Conservation (phyloP, 2,113 vertebrate genomes). For the Narcine bancroftii region DNA sequence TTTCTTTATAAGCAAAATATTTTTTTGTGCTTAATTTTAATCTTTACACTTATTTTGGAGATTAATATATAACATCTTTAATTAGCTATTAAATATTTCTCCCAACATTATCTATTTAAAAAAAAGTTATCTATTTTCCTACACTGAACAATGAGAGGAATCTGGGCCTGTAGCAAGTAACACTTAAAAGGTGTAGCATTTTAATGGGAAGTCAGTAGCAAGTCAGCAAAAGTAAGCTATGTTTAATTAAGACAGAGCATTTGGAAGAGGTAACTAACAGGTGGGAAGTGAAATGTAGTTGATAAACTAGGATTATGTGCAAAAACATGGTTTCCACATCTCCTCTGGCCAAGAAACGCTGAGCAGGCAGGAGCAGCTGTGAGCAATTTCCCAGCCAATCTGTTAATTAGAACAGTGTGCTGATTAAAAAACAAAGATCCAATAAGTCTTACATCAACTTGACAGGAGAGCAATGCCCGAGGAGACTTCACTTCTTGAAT, state of each 20-base stretch:
- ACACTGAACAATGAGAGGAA: not conserved
- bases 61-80: not conserved
- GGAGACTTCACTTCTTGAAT: no score
- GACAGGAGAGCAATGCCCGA: no score
- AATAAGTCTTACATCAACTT: no score
- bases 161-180: not conserved
- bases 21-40: no score
- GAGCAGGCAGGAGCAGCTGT: not conserved
- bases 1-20: not conserved
- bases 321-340: not conserved
- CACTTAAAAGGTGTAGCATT: not conserved
- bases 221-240: not conserved
- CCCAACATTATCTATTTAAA: not conserved
- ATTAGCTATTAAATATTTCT: not conserved
- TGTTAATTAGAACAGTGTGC: slow-evolving; percentile 15
- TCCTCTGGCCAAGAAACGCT: not conserved
- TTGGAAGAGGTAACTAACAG: slow-evolving; percentile 3
- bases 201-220: not conserved
- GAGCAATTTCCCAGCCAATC: not conserved
- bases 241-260: not conserved
- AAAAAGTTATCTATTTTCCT: not conserved
- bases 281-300: not conserved
- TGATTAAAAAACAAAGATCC: slow-evolving; percentile 6
- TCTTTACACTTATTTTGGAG: not conserved
- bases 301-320: not conserved